Percentiles rank a stretch among this genome's conserved stretches.
These are phyloP conservation scores for Nesoenas mayeri DNA, from an alignment of 2,113 vertebrate genomes.

Conservation along the genomic window DNA sequence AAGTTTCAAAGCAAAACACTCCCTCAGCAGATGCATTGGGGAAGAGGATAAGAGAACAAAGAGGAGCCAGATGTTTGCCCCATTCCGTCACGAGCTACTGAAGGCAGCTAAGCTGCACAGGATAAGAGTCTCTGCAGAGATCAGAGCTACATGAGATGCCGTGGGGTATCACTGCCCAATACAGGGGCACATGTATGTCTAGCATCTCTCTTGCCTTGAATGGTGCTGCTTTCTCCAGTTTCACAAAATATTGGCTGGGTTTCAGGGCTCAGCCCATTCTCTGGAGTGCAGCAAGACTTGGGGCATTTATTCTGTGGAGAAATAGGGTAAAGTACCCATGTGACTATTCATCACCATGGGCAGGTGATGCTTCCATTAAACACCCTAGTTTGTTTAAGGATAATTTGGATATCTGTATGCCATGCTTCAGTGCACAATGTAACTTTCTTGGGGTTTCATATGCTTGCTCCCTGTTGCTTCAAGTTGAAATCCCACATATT, in stretches of 20 bases:
- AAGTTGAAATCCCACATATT: neutral
- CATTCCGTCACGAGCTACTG: neutral
- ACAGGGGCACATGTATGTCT: rapidly evolving
- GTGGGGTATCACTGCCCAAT: neutral
- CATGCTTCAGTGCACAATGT: neutral
- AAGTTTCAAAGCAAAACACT: neutral
- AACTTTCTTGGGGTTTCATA: neutral
- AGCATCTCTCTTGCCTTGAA: neutral
- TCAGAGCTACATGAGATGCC: rapidly evolving
- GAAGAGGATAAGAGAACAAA: neutral
- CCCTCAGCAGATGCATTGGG: neutral
- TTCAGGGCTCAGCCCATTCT: neutral
- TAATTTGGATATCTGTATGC: neutral
- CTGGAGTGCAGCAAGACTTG: neutral
- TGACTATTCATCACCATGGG: neutral
- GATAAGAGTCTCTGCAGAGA: neutral
- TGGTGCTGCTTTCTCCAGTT: neutral
- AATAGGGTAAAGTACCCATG: neutral
- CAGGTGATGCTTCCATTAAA: neutral
- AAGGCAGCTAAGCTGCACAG: neutral
- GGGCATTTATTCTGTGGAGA: neutral
- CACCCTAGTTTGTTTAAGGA: neutral
- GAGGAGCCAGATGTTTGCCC: neutral
- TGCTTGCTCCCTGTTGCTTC: neutral
- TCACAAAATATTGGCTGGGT: neutral